Conservation (phyloP, 2,113 vertebrate genomes). For the Odobenus rosmarus region DNA sequence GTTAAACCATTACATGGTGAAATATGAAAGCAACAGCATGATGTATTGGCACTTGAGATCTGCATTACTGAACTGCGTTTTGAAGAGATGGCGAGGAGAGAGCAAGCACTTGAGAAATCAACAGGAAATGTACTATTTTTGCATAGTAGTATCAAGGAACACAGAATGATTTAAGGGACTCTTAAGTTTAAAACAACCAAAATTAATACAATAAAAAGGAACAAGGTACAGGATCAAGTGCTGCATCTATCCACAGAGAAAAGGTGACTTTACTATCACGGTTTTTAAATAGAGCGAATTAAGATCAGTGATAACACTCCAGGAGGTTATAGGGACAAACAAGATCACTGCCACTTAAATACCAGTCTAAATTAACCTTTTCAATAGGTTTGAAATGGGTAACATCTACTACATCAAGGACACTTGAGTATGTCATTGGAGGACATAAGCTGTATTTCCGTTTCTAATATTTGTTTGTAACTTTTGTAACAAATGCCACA, state of each 20-base stretch:
- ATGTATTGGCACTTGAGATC: conserved; percentile 62
- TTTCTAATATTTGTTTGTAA: conserved; percentile 8
- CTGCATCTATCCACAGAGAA: conserved; percentile 41
- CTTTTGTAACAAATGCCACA: not conserved
- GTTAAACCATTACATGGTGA: conserved; percentile 34
- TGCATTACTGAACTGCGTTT: conserved; percentile 57
- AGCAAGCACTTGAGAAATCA: conserved; percentile 62
- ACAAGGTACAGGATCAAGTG: conserved; percentile 3
- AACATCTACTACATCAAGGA: not conserved
- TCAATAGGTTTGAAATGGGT: not conserved
- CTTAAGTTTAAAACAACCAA: conserved; percentile 67
- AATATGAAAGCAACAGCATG: conserved; percentile 37
- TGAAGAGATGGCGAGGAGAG: conserved; percentile 8
- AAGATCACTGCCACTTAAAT: not conserved
- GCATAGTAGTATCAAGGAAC: conserved; percentile 47
- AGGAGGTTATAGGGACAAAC: not conserved
- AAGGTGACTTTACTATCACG: not conserved
- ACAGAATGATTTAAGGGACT: conserved; percentile 69
- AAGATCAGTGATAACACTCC: conserved; percentile 2
- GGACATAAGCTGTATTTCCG: not conserved
- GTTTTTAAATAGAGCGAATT: conserved; percentile 56
- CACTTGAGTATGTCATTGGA: not conserved
- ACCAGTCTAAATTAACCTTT: not conserved
- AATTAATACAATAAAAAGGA: conserved; percentile 60
- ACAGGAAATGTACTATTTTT: conserved; percentile 78